Conservation (phyloP, 2,113 vertebrate species). For the Catharus bicknelli region DNA sequence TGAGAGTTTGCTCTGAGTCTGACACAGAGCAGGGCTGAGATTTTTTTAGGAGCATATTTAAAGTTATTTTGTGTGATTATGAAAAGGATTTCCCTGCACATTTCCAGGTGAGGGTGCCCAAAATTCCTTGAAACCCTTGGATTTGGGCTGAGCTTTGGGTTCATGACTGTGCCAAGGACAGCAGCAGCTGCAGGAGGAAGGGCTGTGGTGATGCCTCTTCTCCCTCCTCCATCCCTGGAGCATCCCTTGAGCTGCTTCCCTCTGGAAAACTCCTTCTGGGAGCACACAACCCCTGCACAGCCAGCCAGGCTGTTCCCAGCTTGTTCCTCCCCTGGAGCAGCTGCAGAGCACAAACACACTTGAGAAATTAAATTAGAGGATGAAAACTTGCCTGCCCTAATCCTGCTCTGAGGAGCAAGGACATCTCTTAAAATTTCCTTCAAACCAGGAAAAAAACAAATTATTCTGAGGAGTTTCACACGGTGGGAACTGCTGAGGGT, state of each 20-base stretch:
- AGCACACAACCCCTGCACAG: accelerated
- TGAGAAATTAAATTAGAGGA: neutral
- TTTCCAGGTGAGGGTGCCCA: neutral
- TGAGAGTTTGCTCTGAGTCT: accelerated
- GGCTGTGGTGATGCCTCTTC: neutral
- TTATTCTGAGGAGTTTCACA: neutral
- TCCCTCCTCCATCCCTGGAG: neutral
- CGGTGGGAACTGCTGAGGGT: neutral
- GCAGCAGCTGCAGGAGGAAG: neutral
- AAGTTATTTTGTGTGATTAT: neutral
- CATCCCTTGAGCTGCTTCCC: neutral
- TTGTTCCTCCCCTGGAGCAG: neutral
- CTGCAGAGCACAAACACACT: neutral
- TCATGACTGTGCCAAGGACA: neutral
- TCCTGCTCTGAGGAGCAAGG: neutral
- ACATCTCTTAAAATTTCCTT: neutral
- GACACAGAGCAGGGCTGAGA: neutral
- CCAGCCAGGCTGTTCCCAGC: neutral
- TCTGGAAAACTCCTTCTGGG: neutral
- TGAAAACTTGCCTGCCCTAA: neutral
- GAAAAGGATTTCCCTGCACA: accelerated
- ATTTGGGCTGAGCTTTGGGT: neutral
- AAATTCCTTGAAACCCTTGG: neutral
- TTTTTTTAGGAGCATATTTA: neutral
- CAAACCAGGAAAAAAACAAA: neutral